These are phyloP conservation scores for Oryzias woworae DNA, from an alignment of 2,113 vertebrate species.

Conservation along the genomic window DNA sequence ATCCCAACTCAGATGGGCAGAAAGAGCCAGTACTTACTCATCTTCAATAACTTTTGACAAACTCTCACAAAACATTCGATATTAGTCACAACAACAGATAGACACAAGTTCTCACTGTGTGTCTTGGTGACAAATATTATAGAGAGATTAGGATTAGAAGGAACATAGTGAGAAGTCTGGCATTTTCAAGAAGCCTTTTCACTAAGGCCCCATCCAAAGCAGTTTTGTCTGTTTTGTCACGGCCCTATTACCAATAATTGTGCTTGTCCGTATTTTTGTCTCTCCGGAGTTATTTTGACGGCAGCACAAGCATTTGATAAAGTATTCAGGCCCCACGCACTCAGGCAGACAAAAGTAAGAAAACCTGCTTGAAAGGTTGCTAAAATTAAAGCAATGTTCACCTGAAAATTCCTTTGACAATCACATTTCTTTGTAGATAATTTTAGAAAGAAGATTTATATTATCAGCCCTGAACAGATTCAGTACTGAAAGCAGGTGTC, in stretches of 20 bases:
- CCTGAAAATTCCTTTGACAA: conserved; percentile 5
- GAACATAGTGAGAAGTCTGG: conserved; percentile 52
- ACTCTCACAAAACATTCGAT: conserved; percentile 23
- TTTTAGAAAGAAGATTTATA: conserved; percentile 4
- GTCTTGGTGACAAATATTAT: conserved; percentile 42
- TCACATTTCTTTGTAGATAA: neutral
- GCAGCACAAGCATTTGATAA: conserved; percentile 15
- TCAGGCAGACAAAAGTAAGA: conserved; percentile 6
- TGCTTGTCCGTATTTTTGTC: conserved; percentile 27
- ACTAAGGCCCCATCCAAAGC: conserved; percentile 24
- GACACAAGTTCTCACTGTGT: conserved; percentile 21
- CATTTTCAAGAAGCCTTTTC: conserved; percentile 56
- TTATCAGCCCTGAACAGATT: conserved; percentile 19
- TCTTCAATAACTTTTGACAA: conserved; percentile 31
- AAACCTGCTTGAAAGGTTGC: neutral
- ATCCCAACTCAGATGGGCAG: too few species aligned
- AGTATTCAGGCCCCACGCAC: conserved; percentile 17
- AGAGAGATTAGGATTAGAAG: conserved; percentile 55
- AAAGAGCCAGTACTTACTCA: neutral
- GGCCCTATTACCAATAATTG: conserved; percentile 41
- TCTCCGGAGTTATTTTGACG: conserved; percentile 27
- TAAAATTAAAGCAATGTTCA: conserved; percentile 5
- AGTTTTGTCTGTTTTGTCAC: conserved; percentile 20
- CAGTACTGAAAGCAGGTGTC: neutral
- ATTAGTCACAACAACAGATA: conserved; percentile 29